These are phyloP conservation scores for Neomicropteryx cornuta DNA, from an alignment of 1,140 invertebrate genomes.

Conservation along the genomic window DNA sequence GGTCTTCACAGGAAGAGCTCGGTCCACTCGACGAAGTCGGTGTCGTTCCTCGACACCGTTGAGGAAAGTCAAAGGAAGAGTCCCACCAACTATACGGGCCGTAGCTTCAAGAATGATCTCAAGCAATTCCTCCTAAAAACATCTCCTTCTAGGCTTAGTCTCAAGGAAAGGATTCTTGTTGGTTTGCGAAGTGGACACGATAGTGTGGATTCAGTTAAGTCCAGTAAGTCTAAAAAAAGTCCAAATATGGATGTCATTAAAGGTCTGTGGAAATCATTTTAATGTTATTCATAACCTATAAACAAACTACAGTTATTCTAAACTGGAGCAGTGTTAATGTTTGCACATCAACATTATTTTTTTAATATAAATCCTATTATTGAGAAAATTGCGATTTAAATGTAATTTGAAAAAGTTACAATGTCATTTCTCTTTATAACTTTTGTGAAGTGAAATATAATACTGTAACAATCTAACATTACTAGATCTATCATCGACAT, in stretches of 20 bases:
- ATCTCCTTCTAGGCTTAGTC: constrained; percentile 28
- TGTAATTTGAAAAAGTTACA: no score
- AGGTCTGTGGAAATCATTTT: constrained; percentile 39
- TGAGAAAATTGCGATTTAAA: no score
- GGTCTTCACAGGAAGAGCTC: constrained; percentile 35
- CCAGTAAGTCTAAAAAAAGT: constrained; percentile 28
- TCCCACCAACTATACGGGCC: constrained; percentile 35
- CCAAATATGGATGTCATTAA: constrained; percentile 37
- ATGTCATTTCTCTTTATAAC: no score
- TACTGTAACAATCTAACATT: no score
- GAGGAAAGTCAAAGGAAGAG: constrained; percentile 28
- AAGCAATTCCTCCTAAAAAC: constrained; percentile 37
- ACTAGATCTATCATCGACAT: no score
- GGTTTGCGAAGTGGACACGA: constrained; percentile 17
- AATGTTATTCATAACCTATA: no score
- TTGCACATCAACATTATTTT: no score
- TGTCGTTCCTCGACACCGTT: constrained; percentile 34
- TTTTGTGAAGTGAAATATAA: no score
- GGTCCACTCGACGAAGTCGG: constrained; percentile 33
- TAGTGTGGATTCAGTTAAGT: constrained; percentile 25
- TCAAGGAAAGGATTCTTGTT: constrained; percentile 35
- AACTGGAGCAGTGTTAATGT: no score
- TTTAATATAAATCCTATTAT: no score
- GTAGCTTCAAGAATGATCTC: constrained; percentile 37
- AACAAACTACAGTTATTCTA: no score